A percentile compares a stretch with the other conserved stretches of the same genome.
Evolutionary conservation across 2,113 vertebrate genomes (phyloP).

Genomic region (Candoia aspera): DNA sequence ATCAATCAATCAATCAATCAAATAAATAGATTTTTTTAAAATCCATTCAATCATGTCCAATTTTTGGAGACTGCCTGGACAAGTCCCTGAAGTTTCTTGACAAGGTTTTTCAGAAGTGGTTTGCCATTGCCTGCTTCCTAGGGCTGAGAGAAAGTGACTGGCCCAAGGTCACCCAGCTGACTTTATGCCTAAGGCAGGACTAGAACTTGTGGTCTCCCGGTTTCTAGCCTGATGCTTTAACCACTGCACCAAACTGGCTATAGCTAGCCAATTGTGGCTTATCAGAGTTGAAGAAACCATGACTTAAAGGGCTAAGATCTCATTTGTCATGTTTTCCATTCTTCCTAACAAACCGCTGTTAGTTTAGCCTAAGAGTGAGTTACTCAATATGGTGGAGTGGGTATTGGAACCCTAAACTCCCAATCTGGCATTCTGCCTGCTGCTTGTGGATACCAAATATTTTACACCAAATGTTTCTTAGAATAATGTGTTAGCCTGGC

Average conservation of each 20-base stretch:
- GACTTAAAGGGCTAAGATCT: not conserved
- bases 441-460: not conserved
- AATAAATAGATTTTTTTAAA: not conserved
- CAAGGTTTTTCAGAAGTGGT: too few species aligned
- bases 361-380: not conserved
- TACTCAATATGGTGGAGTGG: not conserved
- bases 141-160: too few species aligned
- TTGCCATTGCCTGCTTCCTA: too few species aligned
- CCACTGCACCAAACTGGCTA: too few species aligned
- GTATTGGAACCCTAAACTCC: not conserved
- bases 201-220: too few species aligned
- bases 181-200: too few species aligned
- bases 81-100: too few species aligned
- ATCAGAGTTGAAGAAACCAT: not conserved
- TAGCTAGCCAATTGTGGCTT: not conserved
- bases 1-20: not conserved
- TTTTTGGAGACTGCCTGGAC: too few species aligned
- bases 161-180: too few species aligned
- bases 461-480: not conserved
- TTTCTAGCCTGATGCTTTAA: too few species aligned
- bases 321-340: not conserved
- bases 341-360: not conserved
- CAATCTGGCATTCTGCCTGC: not conserved
- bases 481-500: not conserved
- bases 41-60: too few species aligned